Evolutionary conservation across 2,797 vertebrate genomes (phyloP).

Genomic region (Zalophus californianus): DNA sequence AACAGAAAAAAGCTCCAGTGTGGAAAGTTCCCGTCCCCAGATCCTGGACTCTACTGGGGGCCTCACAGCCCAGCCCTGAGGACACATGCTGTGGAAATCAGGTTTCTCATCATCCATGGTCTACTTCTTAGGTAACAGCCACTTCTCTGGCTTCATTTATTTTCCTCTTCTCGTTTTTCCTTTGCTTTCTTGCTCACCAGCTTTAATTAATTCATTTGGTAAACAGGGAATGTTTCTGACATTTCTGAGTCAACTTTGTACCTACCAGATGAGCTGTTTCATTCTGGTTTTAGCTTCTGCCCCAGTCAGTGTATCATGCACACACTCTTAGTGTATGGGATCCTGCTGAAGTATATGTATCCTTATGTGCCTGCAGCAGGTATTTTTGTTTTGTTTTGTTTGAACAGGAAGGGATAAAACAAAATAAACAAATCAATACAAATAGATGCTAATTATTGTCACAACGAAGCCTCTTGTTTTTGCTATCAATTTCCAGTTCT

Average conservation of each 20-base stretch:
- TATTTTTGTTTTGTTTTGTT: not conserved
- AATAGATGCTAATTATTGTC: not conserved
- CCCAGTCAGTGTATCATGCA: not conserved
- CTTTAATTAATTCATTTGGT: not conserved
- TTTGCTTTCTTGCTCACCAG: not conserved
- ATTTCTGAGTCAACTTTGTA: not conserved
- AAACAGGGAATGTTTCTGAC: not conserved
- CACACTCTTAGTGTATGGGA: not conserved
- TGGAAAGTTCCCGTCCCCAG: not conserved
- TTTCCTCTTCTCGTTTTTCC: not conserved
- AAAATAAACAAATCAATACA: not conserved
- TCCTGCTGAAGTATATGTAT: accelerated
- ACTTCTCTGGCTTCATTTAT: not conserved
- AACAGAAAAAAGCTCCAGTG: not conserved
- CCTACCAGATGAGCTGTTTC: not conserved
- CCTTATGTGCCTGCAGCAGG: not conserved
- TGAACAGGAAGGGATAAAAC: not conserved
- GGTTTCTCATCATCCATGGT: not conserved
- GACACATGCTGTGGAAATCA: not conserved
- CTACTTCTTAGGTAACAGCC: not conserved
- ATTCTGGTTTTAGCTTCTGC: not conserved
- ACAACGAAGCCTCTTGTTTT: not conserved
- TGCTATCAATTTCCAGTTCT: not conserved
- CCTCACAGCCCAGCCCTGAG: not conserved
- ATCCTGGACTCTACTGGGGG: not conserved